Percentiles rank a stretch among this genome's conserved stretches.
Evolutionary conservation across 2,888 invertebrate species (phyloP).

Genomic region (Papilio gigon): DNA sequence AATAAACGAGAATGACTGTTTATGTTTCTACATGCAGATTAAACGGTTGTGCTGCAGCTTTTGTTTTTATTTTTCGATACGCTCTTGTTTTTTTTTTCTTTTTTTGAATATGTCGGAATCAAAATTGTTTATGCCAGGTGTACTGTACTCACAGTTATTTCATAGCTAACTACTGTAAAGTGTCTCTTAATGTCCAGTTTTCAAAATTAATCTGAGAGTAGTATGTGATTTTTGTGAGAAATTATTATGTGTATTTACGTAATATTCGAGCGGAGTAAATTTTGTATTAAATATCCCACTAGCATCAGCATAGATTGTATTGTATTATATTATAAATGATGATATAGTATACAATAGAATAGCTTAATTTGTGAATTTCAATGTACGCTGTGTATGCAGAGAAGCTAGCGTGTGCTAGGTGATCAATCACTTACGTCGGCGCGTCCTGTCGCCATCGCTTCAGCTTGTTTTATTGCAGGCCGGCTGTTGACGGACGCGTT

Average conservation of each 20-base stretch:
- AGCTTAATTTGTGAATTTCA: slow-evolving; percentile 4
- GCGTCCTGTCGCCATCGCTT: slow-evolving; percentile 58
- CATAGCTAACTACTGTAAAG: too few relatives aligned
- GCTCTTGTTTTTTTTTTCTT: not conserved
- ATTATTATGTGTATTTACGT: too few relatives aligned
- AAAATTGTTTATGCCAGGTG: too few relatives aligned
- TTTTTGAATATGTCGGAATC: too few relatives aligned
- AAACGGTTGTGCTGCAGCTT: slow-evolving; percentile 22
- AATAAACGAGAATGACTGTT: slow-evolving; percentile 35
- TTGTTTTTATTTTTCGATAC: slow-evolving; percentile 3
- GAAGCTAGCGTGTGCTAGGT: slow-evolving; percentile 53
- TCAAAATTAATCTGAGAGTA: too few relatives aligned
- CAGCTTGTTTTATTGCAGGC: slow-evolving; percentile 62
- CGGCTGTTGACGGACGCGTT: slow-evolving; percentile 43
- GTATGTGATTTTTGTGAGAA: too few relatives aligned
- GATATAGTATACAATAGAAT: not conserved
- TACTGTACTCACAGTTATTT: too few relatives aligned
- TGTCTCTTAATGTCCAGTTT: too few relatives aligned
- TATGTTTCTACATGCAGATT: slow-evolving; percentile 29
- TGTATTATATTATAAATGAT: too few relatives aligned
- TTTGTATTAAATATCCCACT: too few relatives aligned
- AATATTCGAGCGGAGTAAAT: too few relatives aligned
- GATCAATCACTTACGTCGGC: slow-evolving; percentile 65
- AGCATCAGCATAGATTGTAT: too few relatives aligned
- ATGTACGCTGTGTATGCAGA: slow-evolving; percentile 31